These are phyloP conservation scores for Panulirus ornatus DNA, from an alignment of 1,140 invertebrate genomes.

Conservation along the genomic window DNA sequence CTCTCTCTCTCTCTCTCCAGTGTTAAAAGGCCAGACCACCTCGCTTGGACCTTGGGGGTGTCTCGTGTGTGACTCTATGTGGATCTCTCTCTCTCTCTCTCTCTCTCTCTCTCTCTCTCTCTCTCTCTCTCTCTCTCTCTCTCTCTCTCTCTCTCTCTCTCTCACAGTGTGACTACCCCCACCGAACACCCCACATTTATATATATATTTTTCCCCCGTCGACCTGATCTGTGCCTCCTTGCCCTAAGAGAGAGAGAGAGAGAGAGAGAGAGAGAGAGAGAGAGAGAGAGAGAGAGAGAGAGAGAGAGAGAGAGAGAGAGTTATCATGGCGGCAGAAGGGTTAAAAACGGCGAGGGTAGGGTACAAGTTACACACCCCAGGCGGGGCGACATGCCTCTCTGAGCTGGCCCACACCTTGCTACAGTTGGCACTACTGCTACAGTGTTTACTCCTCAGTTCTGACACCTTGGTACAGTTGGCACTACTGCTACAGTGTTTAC, in stretches of 20 bases:
- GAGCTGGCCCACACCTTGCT: constrained; percentile 19
- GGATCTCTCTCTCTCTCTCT: too few relatives aligned
- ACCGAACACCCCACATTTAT: not conserved
- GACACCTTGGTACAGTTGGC: too few relatives aligned
- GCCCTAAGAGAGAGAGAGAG: constrained; percentile 22
- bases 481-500: too few relatives aligned
- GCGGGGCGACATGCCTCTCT: constrained; percentile 2
- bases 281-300: constrained; percentile 16
- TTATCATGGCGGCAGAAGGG: not conserved
- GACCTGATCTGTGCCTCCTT: not conserved
- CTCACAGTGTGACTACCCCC: not conserved
- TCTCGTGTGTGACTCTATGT: too few relatives aligned
- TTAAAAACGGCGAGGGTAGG: not conserved
- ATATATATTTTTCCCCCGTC: not conserved
- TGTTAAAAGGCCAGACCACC: too few relatives aligned
- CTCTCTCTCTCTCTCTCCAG: too few relatives aligned
- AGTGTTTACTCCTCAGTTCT: too few relatives aligned
- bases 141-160: too few relatives aligned
- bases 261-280: constrained; percentile 31
- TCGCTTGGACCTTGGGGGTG: too few relatives aligned
- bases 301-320: constrained; percentile 5
- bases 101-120: too few relatives aligned
- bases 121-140: too few relatives aligned
- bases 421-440: too few relatives aligned
- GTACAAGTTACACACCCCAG: constrained; percentile 23